phyloP scores from a whole-genome alignment of 37 sponge, comb jelly and placozoan genomes.

The Hormiphora californensis region DNA sequence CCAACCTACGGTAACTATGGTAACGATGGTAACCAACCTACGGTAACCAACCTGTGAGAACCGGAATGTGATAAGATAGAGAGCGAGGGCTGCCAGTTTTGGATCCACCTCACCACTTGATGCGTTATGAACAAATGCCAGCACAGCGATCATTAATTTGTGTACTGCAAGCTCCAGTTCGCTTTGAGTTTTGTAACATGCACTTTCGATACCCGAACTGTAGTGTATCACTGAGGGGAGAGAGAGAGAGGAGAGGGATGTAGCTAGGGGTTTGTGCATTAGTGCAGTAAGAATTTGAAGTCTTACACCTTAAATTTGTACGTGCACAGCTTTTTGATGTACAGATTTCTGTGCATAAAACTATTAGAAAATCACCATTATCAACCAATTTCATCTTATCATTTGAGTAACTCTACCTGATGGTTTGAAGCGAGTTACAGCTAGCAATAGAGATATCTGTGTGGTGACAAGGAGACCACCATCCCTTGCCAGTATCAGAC shows the following conservation, averaged over 20 bases:
- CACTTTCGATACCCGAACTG: slow-evolving; percentile 7
- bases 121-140: not conserved
- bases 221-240: slow-evolving; percentile 10
- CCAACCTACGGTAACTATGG: no score
- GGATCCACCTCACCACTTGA: not conserved
- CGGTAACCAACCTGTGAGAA: slow-evolving; percentile 50
- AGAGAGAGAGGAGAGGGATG: no score
- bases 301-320: no score
- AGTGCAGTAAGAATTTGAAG: no score
- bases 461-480: not conserved
- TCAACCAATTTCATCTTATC: no score
- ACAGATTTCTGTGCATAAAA: no score
- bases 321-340: no score
- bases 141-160: not conserved
- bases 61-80: slow-evolving; percentile 38
- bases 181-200: slow-evolving; percentile 3
- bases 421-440: no score
- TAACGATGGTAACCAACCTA: no score
- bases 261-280: no score
- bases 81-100: slow-evolving; percentile 15
- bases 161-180: slow-evolving; percentile 31
- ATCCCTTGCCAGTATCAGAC: not conserved
- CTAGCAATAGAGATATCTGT: slow-evolving; percentile 33
- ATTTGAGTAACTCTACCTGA: no score
- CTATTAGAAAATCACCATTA: no score